These are phyloP conservation scores for Rattus norvegicus DNA, from an alignment of 2,113 vertebrate genomes.

Conservation along the genomic window DNA sequence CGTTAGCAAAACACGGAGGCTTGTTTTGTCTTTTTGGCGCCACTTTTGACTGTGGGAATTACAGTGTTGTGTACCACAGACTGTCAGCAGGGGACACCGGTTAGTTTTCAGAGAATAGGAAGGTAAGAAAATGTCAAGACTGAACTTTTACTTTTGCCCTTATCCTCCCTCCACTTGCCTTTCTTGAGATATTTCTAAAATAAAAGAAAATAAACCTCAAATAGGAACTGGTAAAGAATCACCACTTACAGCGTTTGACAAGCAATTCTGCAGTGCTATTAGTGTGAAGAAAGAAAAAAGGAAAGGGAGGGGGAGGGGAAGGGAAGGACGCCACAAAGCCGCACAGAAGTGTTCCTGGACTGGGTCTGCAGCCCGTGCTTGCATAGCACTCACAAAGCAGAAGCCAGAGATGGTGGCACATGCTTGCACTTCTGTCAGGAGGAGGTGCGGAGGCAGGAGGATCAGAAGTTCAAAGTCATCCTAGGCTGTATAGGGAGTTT, in stretches of 20 bases:
- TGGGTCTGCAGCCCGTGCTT: no score
- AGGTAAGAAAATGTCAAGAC: neutral
- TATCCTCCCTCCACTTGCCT: neutral
- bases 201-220: neutral
- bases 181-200: neutral
- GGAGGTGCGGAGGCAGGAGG: neutral
- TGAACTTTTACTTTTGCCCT: neutral
- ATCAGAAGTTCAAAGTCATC: neutral
- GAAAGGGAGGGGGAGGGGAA: neutral
- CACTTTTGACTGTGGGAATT: constrained; percentile 19
- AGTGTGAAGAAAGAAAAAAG: neutral
- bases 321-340: neutral
- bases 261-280: constrained; percentile 24
- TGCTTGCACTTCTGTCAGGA: neutral
- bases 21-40: neutral
- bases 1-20: neutral
- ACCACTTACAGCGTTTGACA: neutral
- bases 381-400: no score
- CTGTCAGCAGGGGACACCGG: constrained; percentile 56
- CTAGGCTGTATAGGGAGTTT: neutral
- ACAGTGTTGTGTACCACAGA: neutral
- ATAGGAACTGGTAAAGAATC: neutral
- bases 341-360: neutral
- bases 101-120: constrained; percentile 8
- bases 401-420: neutral